Conservation (phyloP, 2,113 vertebrate genomes). For the Prinia subflava region DNA sequence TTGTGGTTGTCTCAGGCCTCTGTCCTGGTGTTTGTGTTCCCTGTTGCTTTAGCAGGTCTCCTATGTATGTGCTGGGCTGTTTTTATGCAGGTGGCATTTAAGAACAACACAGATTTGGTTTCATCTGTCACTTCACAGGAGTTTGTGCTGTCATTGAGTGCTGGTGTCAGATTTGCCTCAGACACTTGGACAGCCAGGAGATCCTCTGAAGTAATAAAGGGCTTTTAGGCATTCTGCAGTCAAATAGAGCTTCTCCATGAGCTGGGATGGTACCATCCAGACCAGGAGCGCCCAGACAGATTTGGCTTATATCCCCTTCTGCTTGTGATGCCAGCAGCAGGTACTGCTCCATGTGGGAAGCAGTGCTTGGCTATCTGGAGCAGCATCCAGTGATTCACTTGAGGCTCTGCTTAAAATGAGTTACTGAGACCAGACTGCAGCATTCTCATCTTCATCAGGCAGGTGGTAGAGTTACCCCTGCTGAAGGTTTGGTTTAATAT, state of each 20-base stretch:
- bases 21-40: conserved; percentile 5
- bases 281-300: neutral
- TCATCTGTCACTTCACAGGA: neutral
- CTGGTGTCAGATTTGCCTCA: neutral
- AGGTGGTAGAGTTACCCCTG: neutral
- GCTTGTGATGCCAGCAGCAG: neutral
- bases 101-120: neutral
- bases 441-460: neutral
- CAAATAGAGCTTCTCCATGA: neutral
- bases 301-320: neutral
- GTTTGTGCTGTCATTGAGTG: neutral
- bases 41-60: neutral
- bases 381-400: neutral
- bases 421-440: neutral
- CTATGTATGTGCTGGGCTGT: neutral
- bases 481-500: neutral
- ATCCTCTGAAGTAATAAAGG: neutral
- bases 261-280: neutral
- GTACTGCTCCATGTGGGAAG: neutral
- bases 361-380: neutral
- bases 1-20: neutral
- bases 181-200: neutral
- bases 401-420: neutral
- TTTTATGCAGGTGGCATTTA: neutral
- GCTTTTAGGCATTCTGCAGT: neutral